Conservation (phyloP, 2,888 invertebrate genomes). For the Chloroclysta siterata region DNA sequence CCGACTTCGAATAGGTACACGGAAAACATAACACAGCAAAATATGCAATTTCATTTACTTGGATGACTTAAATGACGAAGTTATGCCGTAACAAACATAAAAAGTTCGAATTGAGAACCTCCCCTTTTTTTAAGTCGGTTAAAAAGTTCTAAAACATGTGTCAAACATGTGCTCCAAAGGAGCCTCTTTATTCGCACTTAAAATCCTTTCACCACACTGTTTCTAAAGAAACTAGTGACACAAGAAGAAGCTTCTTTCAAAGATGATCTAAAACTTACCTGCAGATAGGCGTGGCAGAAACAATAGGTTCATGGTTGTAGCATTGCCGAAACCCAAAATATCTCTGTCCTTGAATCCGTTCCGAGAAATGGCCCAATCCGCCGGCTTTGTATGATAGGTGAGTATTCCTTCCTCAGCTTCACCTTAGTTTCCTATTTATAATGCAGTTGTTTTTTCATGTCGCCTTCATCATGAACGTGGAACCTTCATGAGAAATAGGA, state of each 20-base stretch:
- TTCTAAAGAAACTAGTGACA: too few relatives aligned
- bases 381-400: conserved; percentile 30
- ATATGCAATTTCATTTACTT: too few relatives aligned
- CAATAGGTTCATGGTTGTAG: conserved; percentile 37
- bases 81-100: too few relatives aligned
- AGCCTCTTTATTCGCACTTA: too few relatives aligned
- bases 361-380: conserved; percentile 37
- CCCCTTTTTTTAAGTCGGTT: too few relatives aligned
- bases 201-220: too few relatives aligned
- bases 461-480: conserved; percentile 24
- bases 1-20: too few relatives aligned
- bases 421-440: conserved; percentile 27
- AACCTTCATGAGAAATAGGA: conserved; percentile 13
- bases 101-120: too few relatives aligned
- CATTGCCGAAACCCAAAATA: conserved; percentile 40
- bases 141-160: too few relatives aligned
- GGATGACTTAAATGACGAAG: too few relatives aligned
- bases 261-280: conserved; percentile 32
- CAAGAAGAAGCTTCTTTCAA: not conserved
- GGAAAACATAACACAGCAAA: too few relatives aligned
- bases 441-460: conserved; percentile 17
- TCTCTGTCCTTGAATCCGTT: conserved; percentile 40
- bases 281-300: conserved; percentile 32
- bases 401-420: conserved; percentile 30
- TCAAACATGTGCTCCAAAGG: too few relatives aligned